These are phyloP conservation scores for Ostrea edulis DNA, from an alignment of 1,140 invertebrate genomes.

Conservation along the genomic window DNA sequence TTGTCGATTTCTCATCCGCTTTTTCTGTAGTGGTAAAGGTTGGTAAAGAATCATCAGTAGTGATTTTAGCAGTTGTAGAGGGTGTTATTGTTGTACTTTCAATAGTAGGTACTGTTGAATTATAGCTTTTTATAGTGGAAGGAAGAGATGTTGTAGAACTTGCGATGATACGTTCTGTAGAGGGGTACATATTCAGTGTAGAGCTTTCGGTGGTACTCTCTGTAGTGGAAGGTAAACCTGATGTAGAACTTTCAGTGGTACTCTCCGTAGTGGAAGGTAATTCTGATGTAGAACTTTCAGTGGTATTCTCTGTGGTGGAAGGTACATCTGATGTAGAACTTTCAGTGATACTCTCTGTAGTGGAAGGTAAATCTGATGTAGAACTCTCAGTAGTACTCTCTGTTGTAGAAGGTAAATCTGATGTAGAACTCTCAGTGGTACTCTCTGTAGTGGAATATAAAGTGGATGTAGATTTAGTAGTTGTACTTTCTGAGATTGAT, in stretches of 20 bases:
- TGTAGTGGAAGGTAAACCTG: no score
- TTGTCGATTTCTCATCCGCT: no score
- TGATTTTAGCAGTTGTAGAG: no score
- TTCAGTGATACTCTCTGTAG: not conserved
- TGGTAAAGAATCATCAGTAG: no score
- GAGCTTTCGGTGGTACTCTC: no score
- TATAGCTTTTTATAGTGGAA: no score
- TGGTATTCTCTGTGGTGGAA: not conserved
- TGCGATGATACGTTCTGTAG: no score
- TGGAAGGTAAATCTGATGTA: not conserved
- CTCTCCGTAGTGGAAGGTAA: no score
- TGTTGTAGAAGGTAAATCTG: not conserved
- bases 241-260: no score
- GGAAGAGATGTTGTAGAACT: no score
- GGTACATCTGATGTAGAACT: not conserved
- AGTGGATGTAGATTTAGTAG: not conserved
- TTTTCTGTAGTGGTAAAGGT: no score
- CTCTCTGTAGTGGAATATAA: not conserved
- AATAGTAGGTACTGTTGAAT: not conserved
- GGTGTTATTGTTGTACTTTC: not conserved
- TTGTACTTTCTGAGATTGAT: not conserved
- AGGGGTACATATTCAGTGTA: no score
- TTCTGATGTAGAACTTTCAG: not conserved
- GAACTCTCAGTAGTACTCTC: not conserved
- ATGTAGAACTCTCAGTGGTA: not conserved